Base-by-base conservation (phyloP, 1,140 invertebrate species). In the Nylanderia fulva region DNA sequence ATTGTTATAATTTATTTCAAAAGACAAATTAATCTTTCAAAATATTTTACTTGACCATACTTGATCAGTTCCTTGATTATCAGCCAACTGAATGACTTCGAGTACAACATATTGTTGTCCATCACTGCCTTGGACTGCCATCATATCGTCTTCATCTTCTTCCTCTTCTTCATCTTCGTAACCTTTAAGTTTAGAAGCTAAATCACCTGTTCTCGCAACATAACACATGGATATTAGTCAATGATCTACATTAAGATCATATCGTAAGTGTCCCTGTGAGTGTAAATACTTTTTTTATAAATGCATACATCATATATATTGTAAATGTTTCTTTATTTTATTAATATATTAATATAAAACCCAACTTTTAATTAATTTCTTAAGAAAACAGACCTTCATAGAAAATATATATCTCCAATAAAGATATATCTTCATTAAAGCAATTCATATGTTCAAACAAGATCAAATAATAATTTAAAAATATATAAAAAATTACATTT, bases 41-140 rank as follows among this genome's bases (percentile, higher is more conserved):
- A 71, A 1, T 36, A 24, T 45, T 58, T 69, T 36, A 8, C 9
- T 63, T 29, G 33, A 56, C 48, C 33, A 58, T 66, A 95, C 93
- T 86, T 94, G 93, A 76, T 94, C 94, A 4, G 89, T 91, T 86
- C 91, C 94, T 86, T 96, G 96, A 85, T 96, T 96, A 85, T 97
- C 97, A 58, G 96, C 96, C 15, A 98, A 93, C 88, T 98, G 97
- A 74, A 98, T 98, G 13, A 98, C 97, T 95, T 98, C 97, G 4
- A 98, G 93, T 13, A 98, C 98, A 7, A 98, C 98, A 88, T 98
- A 98, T 90, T 98, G 97, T 83, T 98, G 97, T 1, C 97, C 97
- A 93, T 98, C 97, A 86, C 96, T 95, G 89, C 97, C 96, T 92
- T 97, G 96, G 0, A 97, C 96, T 8, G 96, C 96, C 94, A 97